phyloP scores from a whole-genome alignment of 1,140 invertebrate species.

The Drosophila cardini region DNA sequence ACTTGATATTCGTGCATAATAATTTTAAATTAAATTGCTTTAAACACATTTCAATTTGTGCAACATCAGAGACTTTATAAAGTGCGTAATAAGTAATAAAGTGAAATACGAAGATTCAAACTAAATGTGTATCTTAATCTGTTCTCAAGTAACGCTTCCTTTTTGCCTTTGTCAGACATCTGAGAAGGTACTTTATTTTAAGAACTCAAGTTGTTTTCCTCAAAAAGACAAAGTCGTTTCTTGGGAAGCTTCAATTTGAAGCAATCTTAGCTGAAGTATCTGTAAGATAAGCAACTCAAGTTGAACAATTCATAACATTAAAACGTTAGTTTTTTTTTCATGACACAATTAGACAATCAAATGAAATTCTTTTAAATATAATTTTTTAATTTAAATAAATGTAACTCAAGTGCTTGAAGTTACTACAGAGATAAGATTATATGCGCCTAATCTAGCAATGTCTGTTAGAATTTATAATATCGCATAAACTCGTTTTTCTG shows the following conservation, averaged over 20 bases:
- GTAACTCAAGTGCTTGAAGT: not conserved
- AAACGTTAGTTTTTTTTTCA: too few species aligned
- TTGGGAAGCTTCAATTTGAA: too few species aligned
- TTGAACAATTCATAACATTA: too few species aligned
- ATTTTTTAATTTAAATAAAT: not conserved
- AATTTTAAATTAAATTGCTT: slow-evolving; percentile 22
- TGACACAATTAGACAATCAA: too few species aligned
- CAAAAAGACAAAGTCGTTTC: not conserved
- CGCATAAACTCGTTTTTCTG: not conserved
- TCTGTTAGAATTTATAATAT: not conserved
- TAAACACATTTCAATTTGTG: slow-evolving; percentile 1
- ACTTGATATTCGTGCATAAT: not conserved
- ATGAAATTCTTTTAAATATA: not conserved
- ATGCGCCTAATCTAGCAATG: not conserved
- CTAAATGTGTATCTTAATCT: not conserved
- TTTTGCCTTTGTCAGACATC: not conserved
- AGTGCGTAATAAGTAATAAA: not conserved
- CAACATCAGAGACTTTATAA: not conserved
- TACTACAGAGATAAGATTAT: not conserved
- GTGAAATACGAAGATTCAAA: slow-evolving; percentile 1
- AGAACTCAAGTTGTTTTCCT: too few species aligned
- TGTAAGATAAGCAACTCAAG: too few species aligned
- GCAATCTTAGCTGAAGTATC: too few species aligned
- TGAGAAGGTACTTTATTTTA: not conserved
- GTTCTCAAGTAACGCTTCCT: not conserved